phyloP scores from a whole-genome alignment of 2,888 invertebrate genomes.

The Pomacea canaliculata region DNA sequence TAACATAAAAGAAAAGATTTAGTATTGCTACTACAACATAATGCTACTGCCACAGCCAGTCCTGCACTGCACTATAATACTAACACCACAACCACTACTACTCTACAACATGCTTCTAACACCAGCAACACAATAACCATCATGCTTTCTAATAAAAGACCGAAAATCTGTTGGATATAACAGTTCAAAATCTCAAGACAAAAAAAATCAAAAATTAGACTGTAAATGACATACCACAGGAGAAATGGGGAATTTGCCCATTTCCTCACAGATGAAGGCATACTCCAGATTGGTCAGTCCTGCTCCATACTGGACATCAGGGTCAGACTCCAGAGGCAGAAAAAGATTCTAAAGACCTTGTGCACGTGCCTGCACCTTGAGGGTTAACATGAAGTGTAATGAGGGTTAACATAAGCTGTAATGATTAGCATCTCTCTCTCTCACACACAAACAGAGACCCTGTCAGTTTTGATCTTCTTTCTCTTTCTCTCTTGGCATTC shows the following conservation, averaged over 20 bases:
- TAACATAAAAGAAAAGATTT: no score
- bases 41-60: no score
- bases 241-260: constrained; percentile 65
- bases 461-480: no score
- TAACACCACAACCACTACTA: not conserved
- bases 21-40: no score
- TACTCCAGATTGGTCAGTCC: constrained; percentile 71
- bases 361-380: constrained; percentile 62
- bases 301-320: constrained; percentile 51
- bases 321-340: constrained; percentile 69
- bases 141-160: not conserved
- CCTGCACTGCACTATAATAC: no score
- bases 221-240: constrained; percentile 62
- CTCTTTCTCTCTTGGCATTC: no score
- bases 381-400: no score
- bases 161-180: no score
- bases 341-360: constrained; percentile 71
- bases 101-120: not conserved
- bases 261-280: constrained; percentile 70
- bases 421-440: no score
- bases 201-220: not conserved
- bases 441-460: no score
- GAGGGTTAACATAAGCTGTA: no score
- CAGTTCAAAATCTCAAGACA: not conserved
- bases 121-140: not conserved